Percentiles rank a stretch among this genome's conserved stretches.
phyloP scores from a whole-genome alignment of 2,797 vertebrate species.

The Monodelphis domestica region DNA sequence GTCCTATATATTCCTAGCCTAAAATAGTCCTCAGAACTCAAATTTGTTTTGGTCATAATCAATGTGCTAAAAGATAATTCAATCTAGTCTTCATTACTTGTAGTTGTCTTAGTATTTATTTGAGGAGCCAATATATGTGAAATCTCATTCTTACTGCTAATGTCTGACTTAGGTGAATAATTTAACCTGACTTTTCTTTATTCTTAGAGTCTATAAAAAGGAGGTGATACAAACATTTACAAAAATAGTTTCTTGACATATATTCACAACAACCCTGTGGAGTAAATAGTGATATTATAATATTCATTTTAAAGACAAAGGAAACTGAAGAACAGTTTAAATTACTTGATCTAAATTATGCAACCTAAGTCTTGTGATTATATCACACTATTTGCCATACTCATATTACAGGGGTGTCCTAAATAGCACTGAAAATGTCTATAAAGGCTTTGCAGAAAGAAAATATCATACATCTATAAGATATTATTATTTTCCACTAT shows the following conservation, averaged over 20 bases:
- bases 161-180: neutral
- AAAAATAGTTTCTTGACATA: neutral
- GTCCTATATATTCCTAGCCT: too few species aligned
- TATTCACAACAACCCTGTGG: neutral
- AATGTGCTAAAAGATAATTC: neutral
- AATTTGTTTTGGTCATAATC: too few species aligned
- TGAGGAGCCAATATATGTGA: neutral
- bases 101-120: neutral
- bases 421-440: neutral
- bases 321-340: neutral
- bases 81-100: neutral
- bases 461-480: neutral
- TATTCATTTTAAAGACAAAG: neutral
- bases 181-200: neutral
- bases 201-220: neutral
- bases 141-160: neutral
- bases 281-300: neutral
- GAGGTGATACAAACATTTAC: neutral
- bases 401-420: neutral
- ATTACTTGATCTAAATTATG: neutral
- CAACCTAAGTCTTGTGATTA: neutral
- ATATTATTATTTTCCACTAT: neutral
- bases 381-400: neutral
- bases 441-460: conserved; percentile 21
- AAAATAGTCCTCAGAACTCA: too few species aligned